Base-by-base conservation (phyloP, 2,888 invertebrate genomes). In the Lasioglossum morio region DNA sequence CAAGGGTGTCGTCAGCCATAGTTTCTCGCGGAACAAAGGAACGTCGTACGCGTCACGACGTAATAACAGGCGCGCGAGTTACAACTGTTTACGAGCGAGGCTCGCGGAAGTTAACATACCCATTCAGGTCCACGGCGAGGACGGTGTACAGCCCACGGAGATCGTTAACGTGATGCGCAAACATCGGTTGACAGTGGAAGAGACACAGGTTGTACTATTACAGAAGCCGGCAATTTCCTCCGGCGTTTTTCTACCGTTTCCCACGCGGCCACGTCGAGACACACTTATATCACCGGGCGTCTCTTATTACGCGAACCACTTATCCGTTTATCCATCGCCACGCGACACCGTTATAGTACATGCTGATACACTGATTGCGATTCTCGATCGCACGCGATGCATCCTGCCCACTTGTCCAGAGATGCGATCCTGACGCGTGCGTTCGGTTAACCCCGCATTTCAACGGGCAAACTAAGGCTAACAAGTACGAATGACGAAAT, bases 141-240 rank as follows among this genome's bases (percentile, higher is more conserved):
- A 37, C 83, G 86, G 84, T 66, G 84, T 66, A 82, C 66, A 37
- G 74, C 60, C 63, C 69, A 86, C 84, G 74, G 86, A 69, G 87
- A 77, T 90, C 86, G 84, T 90, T 90, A 86, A 77, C 76, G 80
- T 72, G 78, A 85, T 79, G 83, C 80, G 46, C 73, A 77, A 72
- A 40, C 79, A 78, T 81, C 79, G 84, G 30, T 70, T 82, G 83
- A 78, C 81, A 77, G 74, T 66, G 4, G 30, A 66, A 75, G 80
- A 75, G 80, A 69, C 84, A 81, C 79, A 84, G 72, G 79, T 53
- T 40, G 73, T 34, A 66, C 73, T 46, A 70, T 66, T 40, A 46
- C 81, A 34, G 34, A 60, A 69, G 66, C 70, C 57, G 37, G 57
- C 43, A 70, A 70, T 79, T 75, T 76, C 34, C 57, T 16, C 43